phyloP scores from a whole-genome alignment of 2,113 vertebrate species.

The Pluvialis apricaria region DNA sequence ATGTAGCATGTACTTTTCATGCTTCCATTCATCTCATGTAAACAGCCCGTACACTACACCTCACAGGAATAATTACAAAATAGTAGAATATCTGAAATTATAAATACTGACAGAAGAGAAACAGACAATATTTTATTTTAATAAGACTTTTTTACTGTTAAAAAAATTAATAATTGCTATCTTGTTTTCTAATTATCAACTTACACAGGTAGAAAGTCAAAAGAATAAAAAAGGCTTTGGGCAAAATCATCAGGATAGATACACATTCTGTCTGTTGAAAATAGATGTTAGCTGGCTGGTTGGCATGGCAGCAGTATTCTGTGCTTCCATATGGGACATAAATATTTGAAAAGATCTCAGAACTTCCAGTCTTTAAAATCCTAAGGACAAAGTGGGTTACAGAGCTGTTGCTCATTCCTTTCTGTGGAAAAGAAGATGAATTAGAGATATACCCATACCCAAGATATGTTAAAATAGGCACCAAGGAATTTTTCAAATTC shows the following conservation, averaged over 20 bases:
- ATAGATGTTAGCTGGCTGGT: conserved; percentile 11
- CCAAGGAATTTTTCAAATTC: not conserved
- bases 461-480: not conserved
- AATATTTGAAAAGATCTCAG: conserved; percentile 1
- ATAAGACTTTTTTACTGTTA: not conserved
- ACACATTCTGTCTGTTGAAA: conserved; percentile 12
- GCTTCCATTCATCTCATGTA: conserved; percentile 70
- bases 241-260: conserved; percentile 28
- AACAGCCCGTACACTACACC: conserved; percentile 51
- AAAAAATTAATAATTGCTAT: conserved; percentile 17
- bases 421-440: not conserved
- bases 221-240: conserved; percentile 40
- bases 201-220: conserved; percentile 19
- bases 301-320: conserved; percentile 36
- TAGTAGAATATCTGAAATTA: conserved; percentile 12
- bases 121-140: not conserved
- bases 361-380: conserved; percentile 1
- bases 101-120: conserved; percentile 14
- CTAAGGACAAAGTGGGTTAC: not conserved
- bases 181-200: conserved; percentile 41
- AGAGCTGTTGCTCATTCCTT: not conserved
- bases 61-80: conserved; percentile 66
- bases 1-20: conserved; percentile 69
- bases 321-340: not conserved
- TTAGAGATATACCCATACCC: not conserved